A percentile compares a stretch with the other conserved stretches of the same genome.
These are phyloP conservation scores for Xanthorhoe designata DNA, from an alignment of 2,888 invertebrate species.

Conservation along the genomic window DNA sequence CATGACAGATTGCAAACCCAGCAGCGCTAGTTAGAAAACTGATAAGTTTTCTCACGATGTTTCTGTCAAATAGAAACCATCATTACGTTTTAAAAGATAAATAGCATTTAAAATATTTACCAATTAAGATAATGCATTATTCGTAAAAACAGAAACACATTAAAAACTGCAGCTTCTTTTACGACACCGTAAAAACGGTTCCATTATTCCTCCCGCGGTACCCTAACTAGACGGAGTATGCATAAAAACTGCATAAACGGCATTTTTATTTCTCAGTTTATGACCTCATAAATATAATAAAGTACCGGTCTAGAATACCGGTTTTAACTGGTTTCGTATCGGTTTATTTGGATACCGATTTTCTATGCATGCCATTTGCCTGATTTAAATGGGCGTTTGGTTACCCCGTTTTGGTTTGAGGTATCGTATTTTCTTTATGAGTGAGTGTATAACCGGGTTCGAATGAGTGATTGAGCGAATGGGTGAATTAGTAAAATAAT, in stretches of 20 bases:
- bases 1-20: no score
- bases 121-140: conserved; percentile 5
- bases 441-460: no score
- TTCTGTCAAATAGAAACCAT: no score
- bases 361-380: conserved; percentile 10
- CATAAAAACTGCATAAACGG: conserved; percentile 61
- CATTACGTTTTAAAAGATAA: no score
- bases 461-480: no score
- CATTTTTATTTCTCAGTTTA: conserved; percentile 57
- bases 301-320: conserved; percentile 40
- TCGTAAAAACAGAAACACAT: conserved; percentile 19
- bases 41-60: background rate
- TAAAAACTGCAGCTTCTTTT: conserved; percentile 26
- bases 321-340: conserved; percentile 21
- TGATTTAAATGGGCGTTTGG: conserved; percentile 13
- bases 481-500: no score
- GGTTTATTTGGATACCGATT: conserved; percentile 28
- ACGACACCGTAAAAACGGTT: conserved; percentile 30
- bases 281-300: conserved; percentile 55
- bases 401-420: background rate
- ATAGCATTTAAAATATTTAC: background rate
- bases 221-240: conserved; percentile 42
- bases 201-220: conserved; percentile 26
- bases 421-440: background rate
- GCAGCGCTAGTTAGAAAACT: background rate